phyloP scores from a whole-genome alignment of 2,888 invertebrate genomes.

The Boloria selene region DNA sequence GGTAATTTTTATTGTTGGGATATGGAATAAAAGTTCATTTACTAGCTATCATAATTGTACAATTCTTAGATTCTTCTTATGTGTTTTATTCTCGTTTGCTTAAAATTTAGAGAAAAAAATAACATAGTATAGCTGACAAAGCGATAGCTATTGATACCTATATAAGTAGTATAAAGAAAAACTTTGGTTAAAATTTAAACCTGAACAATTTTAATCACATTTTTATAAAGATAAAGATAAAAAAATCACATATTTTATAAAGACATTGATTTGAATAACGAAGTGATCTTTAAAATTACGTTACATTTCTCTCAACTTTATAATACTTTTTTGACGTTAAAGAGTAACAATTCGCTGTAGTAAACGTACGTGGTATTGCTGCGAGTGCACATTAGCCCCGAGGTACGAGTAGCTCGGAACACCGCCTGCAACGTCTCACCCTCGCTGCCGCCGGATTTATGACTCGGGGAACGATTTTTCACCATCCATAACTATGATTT shows the following conservation, averaged over 20 bases:
- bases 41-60: neutral
- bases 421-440: slow-evolving; percentile 24
- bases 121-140: too few species aligned
- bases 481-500: slow-evolving; percentile 27
- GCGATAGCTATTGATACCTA: too few species aligned
- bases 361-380: slow-evolving; percentile 12
- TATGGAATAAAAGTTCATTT: slow-evolving; percentile 6
- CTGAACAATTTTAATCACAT: too few species aligned
- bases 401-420: slow-evolving; percentile 9
- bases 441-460: slow-evolving; percentile 22
- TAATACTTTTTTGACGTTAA: slow-evolving; percentile 16
- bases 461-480: slow-evolving; percentile 29
- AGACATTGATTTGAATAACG: too few species aligned
- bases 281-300: neutral
- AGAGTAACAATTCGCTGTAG: slow-evolving; percentile 16
- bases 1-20: slow-evolving; percentile 7
- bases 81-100: too few species aligned
- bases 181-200: too few species aligned
- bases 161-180: too few species aligned
- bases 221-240: too few species aligned
- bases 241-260: too few species aligned
- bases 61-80: neutral
- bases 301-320: neutral
- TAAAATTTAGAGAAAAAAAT: too few species aligned
- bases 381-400: slow-evolving; percentile 25